phyloP scores from a whole-genome alignment of 2,888 invertebrate genomes.

The Campoplex nolae region DNA sequence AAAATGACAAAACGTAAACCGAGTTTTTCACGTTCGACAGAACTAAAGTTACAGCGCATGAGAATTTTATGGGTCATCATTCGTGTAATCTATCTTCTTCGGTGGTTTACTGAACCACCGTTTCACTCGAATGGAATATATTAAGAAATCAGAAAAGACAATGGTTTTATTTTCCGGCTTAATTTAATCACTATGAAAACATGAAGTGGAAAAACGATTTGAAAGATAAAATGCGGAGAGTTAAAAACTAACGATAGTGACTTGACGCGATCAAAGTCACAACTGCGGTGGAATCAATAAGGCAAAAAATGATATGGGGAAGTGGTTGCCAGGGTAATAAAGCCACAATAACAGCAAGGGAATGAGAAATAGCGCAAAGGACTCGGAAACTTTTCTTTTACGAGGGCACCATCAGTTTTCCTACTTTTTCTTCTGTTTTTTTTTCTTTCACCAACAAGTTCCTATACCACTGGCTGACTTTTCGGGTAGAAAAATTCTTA shows the following conservation, averaged over 20 bases:
- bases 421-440: neutral
- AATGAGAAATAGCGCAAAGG: conserved; percentile 37
- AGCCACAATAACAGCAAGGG: conserved; percentile 57
- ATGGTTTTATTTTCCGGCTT: neutral
- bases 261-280: conserved; percentile 21
- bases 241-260: conserved; percentile 14
- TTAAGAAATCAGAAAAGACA: neutral
- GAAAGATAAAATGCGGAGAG: neutral
- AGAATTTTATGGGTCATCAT: too few relatives aligned
- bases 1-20: too few relatives aligned
- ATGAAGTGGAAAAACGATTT: neutral
- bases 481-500: neutral
- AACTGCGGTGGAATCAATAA: conserved; percentile 49
- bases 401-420: neutral
- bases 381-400: conserved; percentile 11
- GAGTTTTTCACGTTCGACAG: too few relatives aligned
- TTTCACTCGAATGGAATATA: too few relatives aligned
- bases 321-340: conserved; percentile 54
- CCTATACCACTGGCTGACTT: neutral
- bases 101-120: too few relatives aligned
- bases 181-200: neutral
- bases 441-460: too few relatives aligned
- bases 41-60: too few relatives aligned
- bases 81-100: too few relatives aligned
- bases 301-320: conserved; percentile 16